These are phyloP conservation scores for Rhea americana DNA, from an alignment of 2,113 vertebrate genomes.

Conservation along the genomic window DNA sequence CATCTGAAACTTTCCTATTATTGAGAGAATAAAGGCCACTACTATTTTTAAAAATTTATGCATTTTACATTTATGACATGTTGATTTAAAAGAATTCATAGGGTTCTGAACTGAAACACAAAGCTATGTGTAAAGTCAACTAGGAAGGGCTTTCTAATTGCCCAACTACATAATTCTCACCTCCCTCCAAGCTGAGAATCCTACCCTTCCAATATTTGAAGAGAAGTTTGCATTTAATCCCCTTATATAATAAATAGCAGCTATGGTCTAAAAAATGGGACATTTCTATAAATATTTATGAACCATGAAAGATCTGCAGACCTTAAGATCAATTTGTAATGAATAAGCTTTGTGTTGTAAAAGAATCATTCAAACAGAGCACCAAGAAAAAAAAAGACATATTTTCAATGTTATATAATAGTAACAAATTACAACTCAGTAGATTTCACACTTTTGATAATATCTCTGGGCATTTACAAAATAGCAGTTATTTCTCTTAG, in stretches of 20 bases:
- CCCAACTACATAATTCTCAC: not conserved
- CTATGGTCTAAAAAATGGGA: not conserved
- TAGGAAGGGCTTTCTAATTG: not conserved
- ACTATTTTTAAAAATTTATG: not conserved
- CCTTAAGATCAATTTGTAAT: constrained; percentile 15
- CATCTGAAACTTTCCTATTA: not conserved
- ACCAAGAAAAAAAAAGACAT: not conserved
- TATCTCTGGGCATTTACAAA: not conserved
- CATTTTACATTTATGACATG: not conserved
- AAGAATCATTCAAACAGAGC: not conserved
- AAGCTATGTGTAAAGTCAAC: not conserved
- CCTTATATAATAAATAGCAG: not conserved
- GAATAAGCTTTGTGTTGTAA: not conserved
- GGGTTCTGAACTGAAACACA: not conserved
- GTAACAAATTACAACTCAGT: not conserved
- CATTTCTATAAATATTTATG: constrained; percentile 21
- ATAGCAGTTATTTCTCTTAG: not conserved
- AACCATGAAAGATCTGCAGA: constrained; percentile 10
- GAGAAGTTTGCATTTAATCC: constrained; percentile 17
- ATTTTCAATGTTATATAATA: constrained; percentile 14
- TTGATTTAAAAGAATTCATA: not conserved
- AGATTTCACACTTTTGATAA: not conserved
- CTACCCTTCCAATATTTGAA: not conserved
- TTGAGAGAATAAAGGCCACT: not conserved
- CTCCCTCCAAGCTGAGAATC: constrained; percentile 6